Base-by-base conservation (phyloP, 2,113 vertebrate species). In the Sylvia atricapilla region DNA sequence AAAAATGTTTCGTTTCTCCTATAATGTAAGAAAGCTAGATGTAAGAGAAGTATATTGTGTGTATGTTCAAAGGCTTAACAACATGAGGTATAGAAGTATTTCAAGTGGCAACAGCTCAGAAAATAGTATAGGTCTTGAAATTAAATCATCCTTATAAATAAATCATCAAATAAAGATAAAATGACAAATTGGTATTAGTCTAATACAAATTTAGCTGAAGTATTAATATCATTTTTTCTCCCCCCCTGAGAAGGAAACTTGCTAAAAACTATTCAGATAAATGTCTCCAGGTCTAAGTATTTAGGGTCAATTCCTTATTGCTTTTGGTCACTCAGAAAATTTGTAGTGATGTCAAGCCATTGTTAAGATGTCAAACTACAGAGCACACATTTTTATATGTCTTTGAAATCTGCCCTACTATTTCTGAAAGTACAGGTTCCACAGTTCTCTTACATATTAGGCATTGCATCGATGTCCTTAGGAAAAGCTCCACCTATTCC, bases 81-180 rank as follows among this genome's bases (percentile, higher is more conserved):
- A 66, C 96, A 90, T 88, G 87, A 95, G 49, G 83, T 95, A 94
- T 96, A 92, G 90, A 92, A 81, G 80, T 69, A 93, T 93, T 96
- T 94, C 95, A 96, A 96, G 92, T 64, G 64, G 39, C 84, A 96
- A 96, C 91, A 84, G 76, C 95, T 96, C 94, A 97, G 85, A 92
- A 96, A 88, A 96, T 60, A 94, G 89, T 66, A 91, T 75, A 83
- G 93, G 85, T 72, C 79, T 96, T 88, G 77, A 95, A 96, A 96
- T 92, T 58, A 90, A 93, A 90, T 84, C 82, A 56, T 89, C 50
- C 22, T 94, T 31, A 95, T 96, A 87, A 97, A 97, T 95, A 94
- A 97, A 90, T 84, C 91, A 96, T 95, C 96, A 97, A 95, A 95
- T 96, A 90, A 93, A 89, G n/a, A 69, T 78, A 96, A 96, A 93